Base-by-base conservation (phyloP, 2,113 vertebrate species). In the Vicugna pacos region DNA sequence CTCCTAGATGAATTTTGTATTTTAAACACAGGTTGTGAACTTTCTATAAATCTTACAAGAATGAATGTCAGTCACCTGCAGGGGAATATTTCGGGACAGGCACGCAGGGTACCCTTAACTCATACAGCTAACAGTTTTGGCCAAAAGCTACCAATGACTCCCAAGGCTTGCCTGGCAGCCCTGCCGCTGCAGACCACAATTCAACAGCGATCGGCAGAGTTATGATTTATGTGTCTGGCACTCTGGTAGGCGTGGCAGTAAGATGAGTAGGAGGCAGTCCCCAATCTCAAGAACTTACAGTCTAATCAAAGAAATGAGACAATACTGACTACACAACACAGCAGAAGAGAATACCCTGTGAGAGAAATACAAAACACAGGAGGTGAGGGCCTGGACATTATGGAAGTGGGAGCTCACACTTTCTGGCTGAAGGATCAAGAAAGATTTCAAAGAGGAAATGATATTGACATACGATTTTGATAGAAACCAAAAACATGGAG, bases 41-140 rank as follows among this genome's bases (percentile, higher is more conserved):
- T 70, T 77, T 80, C 75, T 83, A 38, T 32, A 65, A 90, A 85
- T 95, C 56, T 75, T 73, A n/a, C 58, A 91, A 82, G 48, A 89
- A 92, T 26, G 15, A 65, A 76, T 17, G n/a, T 58, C 56, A 79
- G 82, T 69, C 46, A 89, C 56, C 50, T 60, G 38, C 30, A 82
- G 30, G 52, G 67, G 62, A 42, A 26, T 69, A 91, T 46, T 89
- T 80, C 32, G 42, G 32, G 38, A 69, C 48, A 77, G 62, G 54
- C 22, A 30, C 35, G 11, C 69, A 24, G 32, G 9, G 1, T 22
- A 58, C 38, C 48, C 54, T 65, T 76, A 85, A 30, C 30, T 73
- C 46, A n/a, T 13, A 76, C 24, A 75, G 82, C 38, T 67, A 80
- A 79, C 50, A 28, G 73, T 30, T 56, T 77, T 42, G 17, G 38